Conservation (phyloP, 2,113 vertebrate species). For the Murina feae region DNA sequence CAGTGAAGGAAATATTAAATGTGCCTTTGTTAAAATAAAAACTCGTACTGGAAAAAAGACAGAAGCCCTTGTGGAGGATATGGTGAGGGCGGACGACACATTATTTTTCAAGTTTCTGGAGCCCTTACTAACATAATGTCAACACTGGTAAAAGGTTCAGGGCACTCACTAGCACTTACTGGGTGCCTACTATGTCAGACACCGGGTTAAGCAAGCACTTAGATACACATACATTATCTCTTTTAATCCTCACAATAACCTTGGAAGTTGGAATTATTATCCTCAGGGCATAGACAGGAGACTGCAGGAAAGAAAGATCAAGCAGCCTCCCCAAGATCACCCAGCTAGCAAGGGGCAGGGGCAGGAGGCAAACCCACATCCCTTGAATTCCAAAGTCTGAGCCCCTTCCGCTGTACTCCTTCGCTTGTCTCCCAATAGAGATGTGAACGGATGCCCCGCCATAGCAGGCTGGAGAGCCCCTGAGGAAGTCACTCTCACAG, state of each 20-base stretch:
- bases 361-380: background rate
- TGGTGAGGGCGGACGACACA: background rate
- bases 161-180: background rate
- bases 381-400: background rate
- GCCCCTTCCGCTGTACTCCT: accelerated
- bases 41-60: background rate
- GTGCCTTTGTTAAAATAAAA: background rate
- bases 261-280: background rate
- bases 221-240: background rate
- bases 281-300: background rate
- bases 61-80: background rate
- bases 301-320: background rate
- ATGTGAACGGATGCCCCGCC: background rate
- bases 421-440: background rate
- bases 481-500: background rate
- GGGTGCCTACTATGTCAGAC: background rate
- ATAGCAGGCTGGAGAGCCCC: background rate
- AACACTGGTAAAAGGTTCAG: background rate
- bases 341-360: background rate
- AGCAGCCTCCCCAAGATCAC: background rate
- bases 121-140: background rate
- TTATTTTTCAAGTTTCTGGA: background rate
- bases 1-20: constrained; percentile 15
- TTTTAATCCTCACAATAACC: background rate
- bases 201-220: background rate